These are phyloP conservation scores for Chrysogorgia sp. DNA, from an alignment of 92 coral and sea anemone genomes.

Conservation along the genomic window DNA sequence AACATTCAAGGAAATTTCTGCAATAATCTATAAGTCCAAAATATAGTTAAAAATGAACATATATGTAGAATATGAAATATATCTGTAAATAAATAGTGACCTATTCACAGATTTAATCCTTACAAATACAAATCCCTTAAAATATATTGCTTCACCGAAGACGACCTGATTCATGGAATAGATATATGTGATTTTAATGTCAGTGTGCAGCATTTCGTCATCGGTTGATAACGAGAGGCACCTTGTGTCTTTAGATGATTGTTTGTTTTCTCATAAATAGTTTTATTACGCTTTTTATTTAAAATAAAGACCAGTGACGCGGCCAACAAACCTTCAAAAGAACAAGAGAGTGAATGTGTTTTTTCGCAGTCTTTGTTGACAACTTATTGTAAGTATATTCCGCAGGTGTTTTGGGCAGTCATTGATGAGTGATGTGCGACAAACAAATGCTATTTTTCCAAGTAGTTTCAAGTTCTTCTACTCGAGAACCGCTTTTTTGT, in stretches of 20 bases:
- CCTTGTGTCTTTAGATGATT: not conserved
- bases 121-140: too few relatives aligned
- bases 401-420: slow-evolving; percentile 44
- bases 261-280: slow-evolving; percentile 23
- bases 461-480: not conserved
- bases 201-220: not conserved
- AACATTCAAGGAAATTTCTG: too few relatives aligned
- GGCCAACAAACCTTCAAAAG: slow-evolving; percentile 25
- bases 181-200: not conserved
- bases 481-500: too few relatives aligned
- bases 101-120: too few relatives aligned
- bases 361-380: slow-evolving; percentile 36
- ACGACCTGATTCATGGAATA: not conserved
- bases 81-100: too few relatives aligned
- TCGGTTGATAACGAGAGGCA: not conserved
- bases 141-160: not conserved
- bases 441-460: not conserved
- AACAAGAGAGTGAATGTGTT: slow-evolving; percentile 18
- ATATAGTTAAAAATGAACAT: too few relatives aligned
- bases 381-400: slow-evolving; percentile 23
- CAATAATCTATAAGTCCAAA: too few relatives aligned
- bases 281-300: slow-evolving; percentile 39
- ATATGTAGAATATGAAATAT: too few relatives aligned
- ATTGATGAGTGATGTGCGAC: not conserved
- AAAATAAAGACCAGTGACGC: slow-evolving; percentile 26